Evolutionary conservation across 2,797 vertebrate species (phyloP).

Genomic region (Fringilla coelebs): DNA sequence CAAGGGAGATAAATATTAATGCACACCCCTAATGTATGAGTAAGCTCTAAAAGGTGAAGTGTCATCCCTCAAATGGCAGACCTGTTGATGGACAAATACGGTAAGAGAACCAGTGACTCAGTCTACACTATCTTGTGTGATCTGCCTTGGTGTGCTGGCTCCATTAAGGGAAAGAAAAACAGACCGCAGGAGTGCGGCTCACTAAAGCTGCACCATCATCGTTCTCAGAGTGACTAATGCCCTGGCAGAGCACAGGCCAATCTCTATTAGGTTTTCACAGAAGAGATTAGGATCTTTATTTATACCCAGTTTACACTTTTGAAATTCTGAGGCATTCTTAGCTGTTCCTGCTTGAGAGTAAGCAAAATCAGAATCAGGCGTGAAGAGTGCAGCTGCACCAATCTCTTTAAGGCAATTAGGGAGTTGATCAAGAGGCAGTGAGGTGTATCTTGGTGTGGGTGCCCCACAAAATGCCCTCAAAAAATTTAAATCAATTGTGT

Average conservation of each 20-base stretch:
- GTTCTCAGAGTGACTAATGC: background rate
- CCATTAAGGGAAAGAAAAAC: background rate
- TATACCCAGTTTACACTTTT: background rate
- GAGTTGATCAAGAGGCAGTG: background rate
- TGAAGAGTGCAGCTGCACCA: background rate
- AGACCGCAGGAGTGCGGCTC: background rate
- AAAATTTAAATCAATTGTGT: background rate
- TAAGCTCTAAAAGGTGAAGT: background rate
- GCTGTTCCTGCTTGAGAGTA: background rate
- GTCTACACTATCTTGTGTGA: background rate
- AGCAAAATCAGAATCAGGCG: background rate
- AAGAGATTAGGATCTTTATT: conserved; percentile 5
- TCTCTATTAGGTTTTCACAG: background rate
- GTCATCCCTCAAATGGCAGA: background rate
- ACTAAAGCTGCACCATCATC: background rate
- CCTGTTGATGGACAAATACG: background rate
- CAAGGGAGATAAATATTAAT: background rate
- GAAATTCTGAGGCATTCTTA: background rate
- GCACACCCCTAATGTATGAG: background rate
- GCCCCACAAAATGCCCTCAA: background rate
- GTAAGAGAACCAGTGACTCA: background rate
- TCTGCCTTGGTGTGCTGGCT: background rate
- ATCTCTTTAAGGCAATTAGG: background rate
- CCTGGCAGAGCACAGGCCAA: background rate
- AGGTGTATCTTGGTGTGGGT: background rate